Percentiles rank a stretch among this genome's conserved stretches.
These are phyloP conservation scores for Lepidotrigona ventralis DNA, from an alignment of 1,140 invertebrate species.

Conservation along the genomic window DNA sequence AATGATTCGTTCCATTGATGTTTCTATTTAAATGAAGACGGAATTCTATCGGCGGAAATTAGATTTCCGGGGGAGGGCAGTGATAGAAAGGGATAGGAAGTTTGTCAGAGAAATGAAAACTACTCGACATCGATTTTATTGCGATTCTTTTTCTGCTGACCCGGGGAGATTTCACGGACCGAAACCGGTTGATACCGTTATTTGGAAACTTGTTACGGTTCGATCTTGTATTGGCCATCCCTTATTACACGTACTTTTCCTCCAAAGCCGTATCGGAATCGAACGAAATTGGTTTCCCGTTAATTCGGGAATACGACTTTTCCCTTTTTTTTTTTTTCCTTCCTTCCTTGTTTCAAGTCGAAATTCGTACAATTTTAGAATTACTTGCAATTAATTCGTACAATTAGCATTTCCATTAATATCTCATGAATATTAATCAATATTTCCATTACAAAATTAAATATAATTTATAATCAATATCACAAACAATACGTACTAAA, in stretches of 20 bases:
- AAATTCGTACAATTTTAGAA: background rate
- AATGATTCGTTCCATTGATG: constrained; percentile 9
- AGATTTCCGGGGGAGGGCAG: constrained; percentile 8
- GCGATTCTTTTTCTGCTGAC: background rate
- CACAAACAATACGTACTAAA: no score
- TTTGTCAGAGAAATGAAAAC: constrained; percentile 11
- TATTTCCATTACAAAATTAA: background rate
- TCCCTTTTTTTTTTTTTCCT: background rate
- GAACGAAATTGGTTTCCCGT: background rate
- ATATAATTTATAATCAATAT: no score
- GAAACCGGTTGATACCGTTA: constrained; percentile 5
- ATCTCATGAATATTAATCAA: background rate
- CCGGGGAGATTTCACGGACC: background rate
- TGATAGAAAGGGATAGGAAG: background rate
- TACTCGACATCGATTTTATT: constrained; percentile 17
- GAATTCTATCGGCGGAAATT: constrained; percentile 6
- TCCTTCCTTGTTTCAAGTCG: background rate
- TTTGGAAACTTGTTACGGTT: constrained; percentile 8
- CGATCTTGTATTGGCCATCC: constrained; percentile 3
- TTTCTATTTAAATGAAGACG: constrained; percentile 8
- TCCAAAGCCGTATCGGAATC: background rate
- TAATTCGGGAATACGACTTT: background rate
- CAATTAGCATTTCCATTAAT: background rate
- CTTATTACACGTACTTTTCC: constrained; percentile 18
- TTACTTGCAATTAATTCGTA: background rate